Base-by-base conservation (phyloP, 2,797 vertebrate genomes). In the Hoplostethus mediterraneus region DNA sequence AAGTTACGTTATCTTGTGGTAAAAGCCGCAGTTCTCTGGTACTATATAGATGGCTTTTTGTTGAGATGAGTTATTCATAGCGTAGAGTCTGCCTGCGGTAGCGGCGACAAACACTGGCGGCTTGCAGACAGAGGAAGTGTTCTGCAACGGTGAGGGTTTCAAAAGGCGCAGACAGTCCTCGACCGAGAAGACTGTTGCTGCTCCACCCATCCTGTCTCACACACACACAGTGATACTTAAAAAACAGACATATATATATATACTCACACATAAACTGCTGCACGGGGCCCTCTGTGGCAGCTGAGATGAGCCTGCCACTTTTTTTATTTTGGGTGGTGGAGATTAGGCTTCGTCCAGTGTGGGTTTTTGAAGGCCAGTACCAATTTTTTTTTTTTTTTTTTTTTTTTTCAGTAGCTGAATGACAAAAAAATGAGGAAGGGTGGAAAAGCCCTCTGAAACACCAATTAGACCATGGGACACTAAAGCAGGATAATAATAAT, bases 131-230 rank as follows among this genome's bases (percentile, higher is more conserved):
- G 83, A 84, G 89, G 90, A 92, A 91, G 85, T 88, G 74, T 4
- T 73, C 71, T 56, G 57, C 75, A 90, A 78, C 80, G 53, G 56
- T 30, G 49, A 67, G 55, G 36, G 58, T 84, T 92, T 89, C 83
- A 81, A 65, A 86, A 83, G 57, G 47, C 74, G 67, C 70, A 87
- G 87, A 86, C 81, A 58, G 71, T 57, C 79, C 81, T 63, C 36
- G 77, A 73, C 66, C 25, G 78, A 90, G 79, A 87, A 83, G 57
- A 64, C 72, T 85, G 85, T 85, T 85, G 66, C 67, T 79, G 81
- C 88, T 73, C 86, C 90, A 86, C 92, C 89, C 90, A 90, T 90
- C 81, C 88, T 87, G 81, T 87, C 82, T 80, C 78, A 9, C 82
- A 73, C 74, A 76, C 58, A 70, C 56, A 60, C 25, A 79, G 42